A percentile compares a stretch with the other conserved stretches of the same genome.
phyloP scores from a whole-genome alignment of 2,113 vertebrate species.

The Peromyscus polionotus region DNA sequence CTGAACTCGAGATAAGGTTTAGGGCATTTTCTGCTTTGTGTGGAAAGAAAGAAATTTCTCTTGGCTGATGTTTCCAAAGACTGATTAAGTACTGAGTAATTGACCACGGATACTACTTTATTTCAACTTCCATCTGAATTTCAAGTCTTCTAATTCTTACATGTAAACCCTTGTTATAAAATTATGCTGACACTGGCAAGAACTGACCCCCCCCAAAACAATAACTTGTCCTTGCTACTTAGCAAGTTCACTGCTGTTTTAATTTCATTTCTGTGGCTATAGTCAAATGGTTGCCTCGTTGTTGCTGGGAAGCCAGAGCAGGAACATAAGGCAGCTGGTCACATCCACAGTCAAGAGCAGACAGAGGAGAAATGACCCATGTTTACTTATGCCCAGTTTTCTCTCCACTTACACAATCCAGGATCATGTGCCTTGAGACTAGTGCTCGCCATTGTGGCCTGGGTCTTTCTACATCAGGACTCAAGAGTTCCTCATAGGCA shows the following conservation, averaged over 20 bases:
- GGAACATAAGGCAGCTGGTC: neutral
- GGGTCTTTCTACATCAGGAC: neutral
- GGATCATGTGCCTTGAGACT: too few relatives aligned
- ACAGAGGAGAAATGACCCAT: neutral
- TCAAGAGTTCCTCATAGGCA: neutral
- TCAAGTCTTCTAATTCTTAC: neutral
- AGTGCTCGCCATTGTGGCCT: too few relatives aligned
- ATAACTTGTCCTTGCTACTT: neutral
- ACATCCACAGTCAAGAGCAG: neutral
- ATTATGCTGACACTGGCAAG: neutral
- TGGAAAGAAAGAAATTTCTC: neutral
- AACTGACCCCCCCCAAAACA: neutral
- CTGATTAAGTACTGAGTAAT: neutral
- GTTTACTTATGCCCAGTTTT: neutral
- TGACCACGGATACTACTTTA: neutral
- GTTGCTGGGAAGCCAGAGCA: neutral
- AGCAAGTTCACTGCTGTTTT: neutral
- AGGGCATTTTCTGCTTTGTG: slow-evolving; percentile 3
- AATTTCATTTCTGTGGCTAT: neutral
- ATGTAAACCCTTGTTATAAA: neutral
- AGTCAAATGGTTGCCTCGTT: neutral
- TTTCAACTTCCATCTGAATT: neutral
- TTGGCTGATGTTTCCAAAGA: neutral
- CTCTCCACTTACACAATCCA: too few relatives aligned
- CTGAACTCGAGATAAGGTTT: neutral